Base-by-base conservation (phyloP, 2,888 invertebrate species). In the Aspidiotus rigidus region DNA sequence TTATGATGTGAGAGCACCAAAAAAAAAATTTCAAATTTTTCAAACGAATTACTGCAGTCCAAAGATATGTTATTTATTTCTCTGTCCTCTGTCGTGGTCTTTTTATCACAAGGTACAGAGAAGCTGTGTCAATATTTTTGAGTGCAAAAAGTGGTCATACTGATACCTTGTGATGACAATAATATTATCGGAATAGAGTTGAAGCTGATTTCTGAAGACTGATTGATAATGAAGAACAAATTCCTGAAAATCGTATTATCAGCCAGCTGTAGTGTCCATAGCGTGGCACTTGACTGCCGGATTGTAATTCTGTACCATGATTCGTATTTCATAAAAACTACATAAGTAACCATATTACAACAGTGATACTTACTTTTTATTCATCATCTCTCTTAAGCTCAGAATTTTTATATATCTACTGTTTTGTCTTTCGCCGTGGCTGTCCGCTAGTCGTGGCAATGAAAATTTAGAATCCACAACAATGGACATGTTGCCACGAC, bases 401-500 rank as follows among this genome's bases (percentile, higher is more conserved):
- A 44, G 49, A 44, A 44, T 44, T 44, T 44, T 11, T 44, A 44
- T 11, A 44, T 44, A 10, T 44, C 11, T 11, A 11, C 9, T 44
- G 11, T 44, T 44, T 44, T 44, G 49, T 44, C 11, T 44, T 44
- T 44, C 11, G 49, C 49, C 49, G 49, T 44, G 49, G 8, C 49
- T 44, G 49, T 44, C 49, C 49, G 8, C 8, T 44, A 8, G 8
- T 11, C 49, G 49, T 44, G 49, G 9, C 49, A 44, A 44, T 11
- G 11, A 44, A 44, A 44, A 44, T 44, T 44, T 11, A 11, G 49
- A 11, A 44, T 44, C 49, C 49, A 44, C 11, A 11, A 11, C 49
- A 44, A 44, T 44, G 49, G 49, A 44, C 49, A 44, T 44, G 11
- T 44, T 44, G 49, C 49, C 49, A 44, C 49, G 49, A 44, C 49